Evolutionary conservation across 2,113 vertebrate genomes (phyloP).

Genomic region (Struthio camelus): DNA sequence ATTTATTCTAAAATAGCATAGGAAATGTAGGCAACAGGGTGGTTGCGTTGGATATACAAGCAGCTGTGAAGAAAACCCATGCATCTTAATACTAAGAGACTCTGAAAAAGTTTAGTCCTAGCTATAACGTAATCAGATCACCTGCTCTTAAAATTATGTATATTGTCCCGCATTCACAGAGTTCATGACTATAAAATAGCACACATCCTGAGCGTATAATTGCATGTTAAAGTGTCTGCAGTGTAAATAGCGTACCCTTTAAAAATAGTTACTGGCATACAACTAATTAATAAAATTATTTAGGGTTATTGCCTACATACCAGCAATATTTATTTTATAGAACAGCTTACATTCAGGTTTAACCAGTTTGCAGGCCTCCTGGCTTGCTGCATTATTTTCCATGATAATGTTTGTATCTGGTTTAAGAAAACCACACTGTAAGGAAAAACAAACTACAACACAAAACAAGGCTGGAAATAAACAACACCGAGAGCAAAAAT

Average conservation of each 20-base stretch:
- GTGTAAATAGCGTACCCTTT: background rate
- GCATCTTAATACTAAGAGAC: background rate
- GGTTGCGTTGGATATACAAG: background rate
- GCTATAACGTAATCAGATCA: background rate
- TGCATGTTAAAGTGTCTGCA: background rate
- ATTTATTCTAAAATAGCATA: background rate
- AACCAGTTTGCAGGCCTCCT: background rate
- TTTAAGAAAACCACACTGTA: background rate
- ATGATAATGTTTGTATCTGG: slow-evolving; percentile 9
- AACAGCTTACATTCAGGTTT: slow-evolving; percentile 32
- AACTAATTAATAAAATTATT: slow-evolving; percentile 55
- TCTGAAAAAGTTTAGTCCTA: background rate
- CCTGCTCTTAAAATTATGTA: background rate
- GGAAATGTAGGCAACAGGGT: background rate
- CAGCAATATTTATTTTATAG: background rate
- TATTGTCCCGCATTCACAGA: background rate
- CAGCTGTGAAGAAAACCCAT: background rate
- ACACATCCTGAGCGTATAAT: background rate
- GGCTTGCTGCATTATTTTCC: slow-evolving; percentile 10
- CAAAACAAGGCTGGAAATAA: background rate
- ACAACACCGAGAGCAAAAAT: background rate
- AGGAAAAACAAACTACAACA: background rate
- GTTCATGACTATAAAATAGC: background rate
- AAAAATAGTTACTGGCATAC: slow-evolving; percentile 29
- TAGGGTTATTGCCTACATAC: background rate